Conservation (phyloP, 2,113 vertebrate species). For the Notechis scutatus region DNA sequence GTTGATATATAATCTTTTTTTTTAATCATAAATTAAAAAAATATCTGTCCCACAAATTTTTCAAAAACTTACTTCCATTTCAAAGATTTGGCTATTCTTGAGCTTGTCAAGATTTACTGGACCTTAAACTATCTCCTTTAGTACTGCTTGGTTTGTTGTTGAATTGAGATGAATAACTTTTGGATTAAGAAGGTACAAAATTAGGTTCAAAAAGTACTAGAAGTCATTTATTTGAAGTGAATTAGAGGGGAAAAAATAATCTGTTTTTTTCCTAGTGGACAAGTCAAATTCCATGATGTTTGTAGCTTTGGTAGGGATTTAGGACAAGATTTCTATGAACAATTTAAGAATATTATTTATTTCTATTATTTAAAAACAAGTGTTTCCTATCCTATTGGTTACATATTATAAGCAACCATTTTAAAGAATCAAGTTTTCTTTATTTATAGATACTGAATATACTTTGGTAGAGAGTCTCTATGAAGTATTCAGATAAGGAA, state of each 20-base stretch:
- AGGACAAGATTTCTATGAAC: not conserved
- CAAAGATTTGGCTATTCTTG: not conserved
- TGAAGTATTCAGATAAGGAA: slow-evolving; percentile 40
- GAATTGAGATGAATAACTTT: not conserved
- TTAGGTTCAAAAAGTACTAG: not conserved
- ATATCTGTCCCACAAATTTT: not conserved
- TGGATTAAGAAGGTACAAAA: not conserved
- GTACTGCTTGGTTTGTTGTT: not conserved
- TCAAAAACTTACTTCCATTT: not conserved
- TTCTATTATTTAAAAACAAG: not conserved
- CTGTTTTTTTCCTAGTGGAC: not conserved
- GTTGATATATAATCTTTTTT: not conserved
- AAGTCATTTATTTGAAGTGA: not conserved
- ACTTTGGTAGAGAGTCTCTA: not conserved
- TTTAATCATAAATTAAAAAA: not conserved
- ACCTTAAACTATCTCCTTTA: not conserved
- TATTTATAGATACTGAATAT: slow-evolving; percentile 7
- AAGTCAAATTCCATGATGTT: not conserved
- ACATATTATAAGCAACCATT: not conserved
- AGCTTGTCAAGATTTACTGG: not conserved
- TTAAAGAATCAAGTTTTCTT: slow-evolving; percentile 16
- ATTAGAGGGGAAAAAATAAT: not conserved
- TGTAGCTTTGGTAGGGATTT: not conserved
- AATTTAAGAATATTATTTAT: not conserved
- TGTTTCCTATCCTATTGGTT: not conserved